Conservation (phyloP, 2,797 vertebrate species). For the Scarus forsteni region DNA sequence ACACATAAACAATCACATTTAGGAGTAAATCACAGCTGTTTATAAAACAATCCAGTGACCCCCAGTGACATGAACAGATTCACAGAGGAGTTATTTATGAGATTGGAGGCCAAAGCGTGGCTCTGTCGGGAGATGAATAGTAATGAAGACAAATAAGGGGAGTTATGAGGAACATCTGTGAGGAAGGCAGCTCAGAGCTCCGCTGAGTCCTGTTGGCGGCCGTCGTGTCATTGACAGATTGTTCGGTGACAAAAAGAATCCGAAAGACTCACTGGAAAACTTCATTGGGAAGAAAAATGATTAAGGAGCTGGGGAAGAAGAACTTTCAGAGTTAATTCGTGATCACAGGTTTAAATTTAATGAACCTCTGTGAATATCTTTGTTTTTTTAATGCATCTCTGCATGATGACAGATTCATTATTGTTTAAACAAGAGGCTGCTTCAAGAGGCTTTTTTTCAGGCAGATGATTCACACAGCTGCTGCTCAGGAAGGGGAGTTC, state of each 20-base stretch:
- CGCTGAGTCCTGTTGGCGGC: constrained; percentile 74
- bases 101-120: constrained; percentile 33
- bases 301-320: constrained; percentile 9
- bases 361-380: constrained; percentile 17
- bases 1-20: constrained; percentile 5
- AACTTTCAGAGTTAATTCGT: constrained; percentile 37
- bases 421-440: constrained; percentile 17
- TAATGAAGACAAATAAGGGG: constrained; percentile 78
- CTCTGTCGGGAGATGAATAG: constrained; percentile 62
- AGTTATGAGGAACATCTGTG: constrained; percentile 79
- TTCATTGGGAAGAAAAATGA: constrained; percentile 42
- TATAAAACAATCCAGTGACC: constrained; percentile 69
- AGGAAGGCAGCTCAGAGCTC: constrained; percentile 55
- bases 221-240: constrained; percentile 72
- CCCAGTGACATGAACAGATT: constrained; percentile 55
- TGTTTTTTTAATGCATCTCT: constrained; percentile 27
- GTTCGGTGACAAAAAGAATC: constrained; percentile 66
- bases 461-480: constrained; percentile 26
- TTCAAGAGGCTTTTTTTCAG: constrained; percentile 24
- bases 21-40: constrained; percentile 62
- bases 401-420: constrained; percentile 45
- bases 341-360: constrained; percentile 23
- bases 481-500: constrained; percentile 15
- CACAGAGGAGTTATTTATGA: constrained; percentile 70
- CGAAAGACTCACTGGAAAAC: constrained; percentile 58